phyloP scores from a whole-genome alignment of 2,797 vertebrate species.

The Thunnus albacares region DNA sequence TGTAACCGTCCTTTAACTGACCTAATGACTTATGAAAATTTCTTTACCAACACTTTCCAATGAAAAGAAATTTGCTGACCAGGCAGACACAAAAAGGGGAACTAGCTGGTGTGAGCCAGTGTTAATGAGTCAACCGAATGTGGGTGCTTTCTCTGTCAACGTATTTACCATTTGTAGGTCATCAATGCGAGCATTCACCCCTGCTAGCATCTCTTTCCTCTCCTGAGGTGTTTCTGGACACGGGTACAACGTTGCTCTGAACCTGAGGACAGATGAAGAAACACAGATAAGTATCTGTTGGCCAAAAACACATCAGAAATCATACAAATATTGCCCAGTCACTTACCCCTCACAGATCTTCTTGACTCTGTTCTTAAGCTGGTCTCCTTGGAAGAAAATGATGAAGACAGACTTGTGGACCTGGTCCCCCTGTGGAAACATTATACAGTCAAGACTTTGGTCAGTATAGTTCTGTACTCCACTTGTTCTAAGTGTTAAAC shows the following conservation, averaged over 20 bases:
- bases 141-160: fast-evolving
- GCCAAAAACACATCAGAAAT: fast-evolving
- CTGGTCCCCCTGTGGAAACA: conserved; percentile 89
- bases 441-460: not conserved
- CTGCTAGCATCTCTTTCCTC: conserved; percentile 97
- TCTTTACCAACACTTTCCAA: not conserved
- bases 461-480: not conserved
- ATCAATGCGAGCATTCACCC: conserved; percentile 97
- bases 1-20: not conserved
- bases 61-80: conserved; percentile 12
- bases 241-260: conserved; percentile 96
- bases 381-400: conserved; percentile 99
- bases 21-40: not conserved
- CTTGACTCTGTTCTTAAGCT: conserved; percentile 97
- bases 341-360: conserved; percentile 98
- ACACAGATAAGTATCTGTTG: not conserved
- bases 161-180: conserved; percentile 96
- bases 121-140: not conserved
- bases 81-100: not conserved
- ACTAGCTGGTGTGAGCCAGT: not conserved
- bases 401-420: conserved; percentile 99
- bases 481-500: not conserved
- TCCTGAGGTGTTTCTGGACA: conserved; percentile 98
- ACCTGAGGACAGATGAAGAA: conserved; percentile 82
- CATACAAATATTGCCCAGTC: not conserved